Evolutionary conservation across 2,888 invertebrate species (phyloP).

Genomic region (Harpalus rufipes): DNA sequence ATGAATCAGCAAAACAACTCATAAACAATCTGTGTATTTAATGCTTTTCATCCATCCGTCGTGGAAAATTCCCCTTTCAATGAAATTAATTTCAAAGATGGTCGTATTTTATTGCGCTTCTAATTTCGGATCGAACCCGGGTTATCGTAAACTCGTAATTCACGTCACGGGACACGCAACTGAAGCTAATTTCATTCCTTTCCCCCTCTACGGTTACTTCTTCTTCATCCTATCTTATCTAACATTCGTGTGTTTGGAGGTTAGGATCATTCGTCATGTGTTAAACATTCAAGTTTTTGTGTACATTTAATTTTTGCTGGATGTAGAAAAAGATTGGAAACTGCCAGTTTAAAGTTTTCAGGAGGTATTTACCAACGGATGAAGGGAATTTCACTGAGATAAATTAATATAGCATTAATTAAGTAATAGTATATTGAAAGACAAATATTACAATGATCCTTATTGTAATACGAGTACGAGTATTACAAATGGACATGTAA

Average conservation of each 20-base stretch:
- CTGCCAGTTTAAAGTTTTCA: conserved; percentile 4
- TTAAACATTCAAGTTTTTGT: conserved; percentile 15
- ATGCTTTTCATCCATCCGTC: conserved; percentile 9
- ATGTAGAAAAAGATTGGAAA: conserved; percentile 28
- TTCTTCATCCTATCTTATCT: conserved; percentile 21
- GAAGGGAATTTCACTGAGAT: too few relatives aligned
- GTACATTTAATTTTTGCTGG: conserved; percentile 26
- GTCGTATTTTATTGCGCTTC: conserved; percentile 29
- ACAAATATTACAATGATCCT: too few relatives aligned
- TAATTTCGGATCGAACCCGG: conserved; percentile 3
- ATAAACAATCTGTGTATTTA: conserved; percentile 20
- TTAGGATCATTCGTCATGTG: conserved; percentile 36
- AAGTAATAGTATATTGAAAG: too few relatives aligned
- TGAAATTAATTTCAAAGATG: conserved; percentile 43
- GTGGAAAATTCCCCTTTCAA: conserved; percentile 41
- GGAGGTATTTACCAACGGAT: background rate
- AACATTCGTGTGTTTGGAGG: conserved; percentile 6
- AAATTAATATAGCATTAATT: too few relatives aligned
- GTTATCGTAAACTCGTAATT: conserved; percentile 49
- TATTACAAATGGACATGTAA: too few relatives aligned
- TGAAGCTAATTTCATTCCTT: conserved; percentile 5
- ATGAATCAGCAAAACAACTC: conserved; percentile 26
- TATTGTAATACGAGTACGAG: too few relatives aligned
- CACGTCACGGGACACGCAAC: conserved; percentile 32
- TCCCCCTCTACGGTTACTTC: conserved; percentile 7